Percentiles rank a stretch among this genome's conserved stretches.
phyloP scores from a whole-genome alignment of 1,140 invertebrate species.

The Sesamia nonagrioides region DNA sequence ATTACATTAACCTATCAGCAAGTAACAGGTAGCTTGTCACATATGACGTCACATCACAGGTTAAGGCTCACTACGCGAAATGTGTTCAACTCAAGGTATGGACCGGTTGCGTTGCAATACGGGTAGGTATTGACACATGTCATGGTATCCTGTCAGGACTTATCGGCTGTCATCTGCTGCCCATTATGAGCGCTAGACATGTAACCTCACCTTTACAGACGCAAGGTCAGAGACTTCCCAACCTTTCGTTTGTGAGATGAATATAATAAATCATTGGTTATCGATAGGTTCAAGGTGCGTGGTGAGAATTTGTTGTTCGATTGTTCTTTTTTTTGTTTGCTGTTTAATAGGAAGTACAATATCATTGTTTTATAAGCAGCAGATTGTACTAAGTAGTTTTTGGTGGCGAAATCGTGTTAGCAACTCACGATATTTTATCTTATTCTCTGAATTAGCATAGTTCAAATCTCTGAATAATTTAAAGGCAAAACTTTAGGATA shows the following conservation, averaged over 20 bases:
- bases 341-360: constrained; percentile 20
- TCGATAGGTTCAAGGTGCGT: constrained; percentile 56
- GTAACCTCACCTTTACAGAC: constrained; percentile 66
- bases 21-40: constrained; percentile 26
- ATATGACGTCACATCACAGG: constrained; percentile 3
- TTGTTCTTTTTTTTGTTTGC: constrained; percentile 54
- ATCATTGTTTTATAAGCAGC: constrained; percentile 20
- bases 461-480: neutral
- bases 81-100: neutral
- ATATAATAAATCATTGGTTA: constrained; percentile 54
- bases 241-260: constrained; percentile 57
- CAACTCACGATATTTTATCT: constrained; percentile 3
- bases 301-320: constrained; percentile 51
- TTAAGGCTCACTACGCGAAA: constrained; percentile 12
- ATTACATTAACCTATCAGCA: constrained; percentile 24
- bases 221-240: constrained; percentile 66
- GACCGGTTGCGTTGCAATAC: constrained; percentile 20
- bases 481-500: neutral
- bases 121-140: constrained; percentile 23
- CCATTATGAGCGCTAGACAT: constrained; percentile 75
- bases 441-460: constrained; percentile 2
- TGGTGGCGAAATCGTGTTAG: constrained; percentile 3
- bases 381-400: constrained; percentile 3
- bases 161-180: constrained; percentile 77
- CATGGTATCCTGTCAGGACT: constrained; percentile 48